Conservation (phyloP, 1,140 invertebrate genomes). For the Aleiodes sp. region DNA sequence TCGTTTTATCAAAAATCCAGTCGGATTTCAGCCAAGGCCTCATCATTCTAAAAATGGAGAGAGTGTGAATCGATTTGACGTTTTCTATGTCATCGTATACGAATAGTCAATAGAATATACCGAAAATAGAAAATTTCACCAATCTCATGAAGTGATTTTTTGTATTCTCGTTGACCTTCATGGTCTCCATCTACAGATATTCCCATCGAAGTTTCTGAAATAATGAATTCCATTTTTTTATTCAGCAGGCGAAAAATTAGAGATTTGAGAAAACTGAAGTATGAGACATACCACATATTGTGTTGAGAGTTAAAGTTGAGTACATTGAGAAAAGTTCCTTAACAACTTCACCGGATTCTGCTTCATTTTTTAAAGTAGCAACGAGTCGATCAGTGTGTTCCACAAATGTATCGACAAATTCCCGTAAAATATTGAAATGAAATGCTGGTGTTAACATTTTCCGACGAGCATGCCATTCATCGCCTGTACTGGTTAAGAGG, state of each 20-base stretch:
- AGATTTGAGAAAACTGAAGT: background rate
- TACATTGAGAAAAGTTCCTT: constrained; percentile 70
- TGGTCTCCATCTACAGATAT: constrained; percentile 36
- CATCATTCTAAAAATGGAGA: constrained; percentile 13
- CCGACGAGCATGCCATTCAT: constrained; percentile 79
- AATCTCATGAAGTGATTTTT: constrained; percentile 40
- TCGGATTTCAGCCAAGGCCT: constrained; percentile 36
- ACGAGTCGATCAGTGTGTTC: constrained; percentile 69
- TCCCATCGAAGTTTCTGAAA: constrained; percentile 49
- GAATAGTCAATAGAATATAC: background rate
- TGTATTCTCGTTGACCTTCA: constrained; percentile 44
- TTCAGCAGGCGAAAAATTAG: background rate
- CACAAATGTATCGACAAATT: constrained; percentile 78
- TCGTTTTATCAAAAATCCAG: constrained; percentile 31
- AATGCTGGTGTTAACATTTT: constrained; percentile 87
- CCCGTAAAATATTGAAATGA: constrained; percentile 84
- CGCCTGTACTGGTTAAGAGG: constrained; percentile 71
- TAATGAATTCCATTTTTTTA: background rate
- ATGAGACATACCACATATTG: constrained; percentile 71
- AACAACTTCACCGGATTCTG: constrained; percentile 40
- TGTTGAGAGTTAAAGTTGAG: constrained; percentile 71
- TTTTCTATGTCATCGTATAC: background rate
- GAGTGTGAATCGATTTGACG: background rate
- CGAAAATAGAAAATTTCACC: constrained; percentile 31
- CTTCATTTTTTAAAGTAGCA: constrained; percentile 60